Conservation (phyloP, 2,888 invertebrate species). For the Lithophane socia region DNA sequence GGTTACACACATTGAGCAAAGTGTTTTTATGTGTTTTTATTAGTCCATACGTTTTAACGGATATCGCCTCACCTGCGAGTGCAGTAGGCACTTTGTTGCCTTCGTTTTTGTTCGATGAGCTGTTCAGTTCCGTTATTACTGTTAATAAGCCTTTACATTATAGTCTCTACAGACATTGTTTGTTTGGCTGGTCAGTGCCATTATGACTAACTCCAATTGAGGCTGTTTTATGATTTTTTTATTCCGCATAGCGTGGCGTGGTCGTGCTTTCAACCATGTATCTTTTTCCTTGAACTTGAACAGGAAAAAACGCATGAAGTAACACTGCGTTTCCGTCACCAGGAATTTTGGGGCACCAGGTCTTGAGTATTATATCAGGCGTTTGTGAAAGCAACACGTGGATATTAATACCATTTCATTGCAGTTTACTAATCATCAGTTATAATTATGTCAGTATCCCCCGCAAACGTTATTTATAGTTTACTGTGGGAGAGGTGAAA, state of each 20-base stretch:
- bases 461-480: constrained; percentile 15
- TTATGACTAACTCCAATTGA: constrained; percentile 23
- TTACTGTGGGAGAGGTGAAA: no score
- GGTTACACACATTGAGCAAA: constrained; percentile 33
- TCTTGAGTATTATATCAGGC: background rate
- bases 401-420: background rate
- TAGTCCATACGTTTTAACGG: constrained; percentile 43
- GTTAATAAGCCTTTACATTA: constrained; percentile 4
- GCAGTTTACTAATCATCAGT: background rate
- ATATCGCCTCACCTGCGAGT: constrained; percentile 53
- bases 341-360: background rate
- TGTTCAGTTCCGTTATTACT: constrained; percentile 46
- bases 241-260: background rate
- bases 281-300: constrained; percentile 3
- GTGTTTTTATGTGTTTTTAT: constrained; percentile 45
- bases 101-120: constrained; percentile 16
- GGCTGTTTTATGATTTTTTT: background rate
- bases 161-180: background rate
- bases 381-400: background rate
- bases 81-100: constrained; percentile 17
- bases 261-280: background rate
- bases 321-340: background rate
- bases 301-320: constrained; percentile 12
- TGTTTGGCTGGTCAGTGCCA: background rate
- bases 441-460: background rate